Evolutionary conservation across 2,888 invertebrate species (phyloP), one percentile per base, ranked within the genome.

Genomic region (Latheticus oryzae): DNA sequence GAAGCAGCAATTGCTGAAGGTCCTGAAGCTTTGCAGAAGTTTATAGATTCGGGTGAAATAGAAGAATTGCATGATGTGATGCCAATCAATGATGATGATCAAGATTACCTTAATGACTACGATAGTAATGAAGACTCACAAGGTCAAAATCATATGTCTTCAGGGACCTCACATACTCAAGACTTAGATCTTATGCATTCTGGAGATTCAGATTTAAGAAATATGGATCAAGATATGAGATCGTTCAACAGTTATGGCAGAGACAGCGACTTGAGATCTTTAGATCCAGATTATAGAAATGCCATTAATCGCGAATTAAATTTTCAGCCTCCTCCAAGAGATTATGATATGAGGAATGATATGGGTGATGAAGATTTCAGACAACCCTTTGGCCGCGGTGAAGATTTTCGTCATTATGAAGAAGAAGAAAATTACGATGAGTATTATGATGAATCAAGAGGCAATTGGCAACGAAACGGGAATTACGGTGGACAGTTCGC

Each of bases 1-100:
- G 89, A 90, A 69, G 84, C 86, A 63, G 91, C 89, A 3, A 90
- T 93, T 63, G 81, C 85, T 8, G 90, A 91, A 69, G 93, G 93
- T 3, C 87, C 89, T 7, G 84, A 90, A 43, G 87, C 89, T 28
- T 80, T 93, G 11, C 89, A 90, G 72, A 89, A 87, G 71, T 88
- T 87, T 66, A 88, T 93, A 19, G 87, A 88, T 65, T 87, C 90
- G 1, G 93, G 93, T 5, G 91, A 90, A 76, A 85, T 93, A 61
- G 91, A 91, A 72, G 91, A 93, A 71, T 75, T 93, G 21, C 85
- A 87, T 53, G 91, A 91, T 74, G 87, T 91, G 2, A 87, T 91
- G 78, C 89, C 90, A 2, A 84, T 87, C 60, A 78, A 84, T 42
- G 87, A 88, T 61, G 85, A 70, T 43, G 71, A 73, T 17, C 75